Percentiles rank a stretch among this genome's conserved stretches.
Evolutionary conservation across 2,797 vertebrate genomes (phyloP).

Genomic region (Threskiornis aethiopicus): DNA sequence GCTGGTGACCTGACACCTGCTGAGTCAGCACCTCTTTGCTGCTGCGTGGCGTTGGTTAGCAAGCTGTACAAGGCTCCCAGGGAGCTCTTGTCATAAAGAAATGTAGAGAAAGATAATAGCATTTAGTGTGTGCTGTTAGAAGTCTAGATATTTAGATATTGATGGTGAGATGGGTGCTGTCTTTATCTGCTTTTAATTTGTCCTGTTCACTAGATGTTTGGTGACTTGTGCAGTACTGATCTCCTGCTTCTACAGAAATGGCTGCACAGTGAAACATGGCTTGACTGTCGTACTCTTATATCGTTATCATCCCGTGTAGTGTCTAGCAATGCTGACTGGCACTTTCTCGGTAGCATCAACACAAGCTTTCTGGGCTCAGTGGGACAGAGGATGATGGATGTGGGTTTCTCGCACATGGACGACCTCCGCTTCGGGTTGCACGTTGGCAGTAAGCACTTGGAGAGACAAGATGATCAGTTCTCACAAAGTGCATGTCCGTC

Average conservation of each 20-base stretch:
- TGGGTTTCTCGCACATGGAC: not conserved
- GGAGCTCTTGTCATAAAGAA: not conserved
- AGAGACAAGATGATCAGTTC: not conserved
- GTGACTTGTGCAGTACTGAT: not conserved
- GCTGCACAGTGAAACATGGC: not conserved
- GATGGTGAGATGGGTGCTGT: not conserved
- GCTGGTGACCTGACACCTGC: not conserved
- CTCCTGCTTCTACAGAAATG: not conserved
- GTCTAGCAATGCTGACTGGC: not conserved
- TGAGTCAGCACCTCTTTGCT: not conserved
- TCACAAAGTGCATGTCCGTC: rapidly evolving
- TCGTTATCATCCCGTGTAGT: not conserved
- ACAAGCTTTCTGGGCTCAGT: not conserved
- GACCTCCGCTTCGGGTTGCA: not conserved
- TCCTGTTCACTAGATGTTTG: not conserved
- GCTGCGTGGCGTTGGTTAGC: not conserved
- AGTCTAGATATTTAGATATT: not conserved
- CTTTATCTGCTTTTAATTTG: not conserved
- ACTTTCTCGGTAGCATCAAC: not conserved
- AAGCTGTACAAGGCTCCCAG: not conserved
- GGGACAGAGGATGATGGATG: not conserved
- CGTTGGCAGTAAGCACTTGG: not conserved
- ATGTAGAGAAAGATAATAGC: not conserved
- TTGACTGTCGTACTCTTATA: rapidly evolving
- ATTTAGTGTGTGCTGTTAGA: not conserved